Percentiles rank a stretch among this genome's conserved stretches.
These are phyloP conservation scores for Dissostichus mawsoni DNA, from an alignment of 2,113 vertebrate species.

Conservation along the genomic window DNA sequence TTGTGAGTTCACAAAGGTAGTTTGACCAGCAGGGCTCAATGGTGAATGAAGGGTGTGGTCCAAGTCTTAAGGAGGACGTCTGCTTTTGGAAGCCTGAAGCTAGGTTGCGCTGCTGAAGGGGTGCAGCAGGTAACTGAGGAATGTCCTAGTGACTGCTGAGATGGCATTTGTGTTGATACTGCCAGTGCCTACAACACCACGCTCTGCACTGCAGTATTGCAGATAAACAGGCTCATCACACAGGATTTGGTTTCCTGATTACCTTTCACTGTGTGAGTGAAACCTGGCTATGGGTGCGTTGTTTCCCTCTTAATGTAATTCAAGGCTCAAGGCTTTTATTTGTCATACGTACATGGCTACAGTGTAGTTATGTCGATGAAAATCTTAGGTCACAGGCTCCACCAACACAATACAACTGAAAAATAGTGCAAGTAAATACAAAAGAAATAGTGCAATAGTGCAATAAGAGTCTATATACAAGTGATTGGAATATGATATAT, in stretches of 20 bases:
- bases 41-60: constrained; percentile 73
- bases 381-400: too few species aligned
- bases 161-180: constrained; percentile 9
- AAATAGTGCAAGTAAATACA: too few species aligned
- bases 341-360: too few species aligned
- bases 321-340: too few species aligned
- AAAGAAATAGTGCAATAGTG: too few species aligned
- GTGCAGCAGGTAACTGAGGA: constrained; percentile 5
- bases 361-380: too few species aligned
- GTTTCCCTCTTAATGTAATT: constrained; percentile 3
- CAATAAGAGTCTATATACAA: too few species aligned
- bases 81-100: constrained; percentile 7
- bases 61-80: constrained; percentile 21
- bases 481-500: too few species aligned
- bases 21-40: constrained; percentile 35
- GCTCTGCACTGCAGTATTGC: constrained; percentile 17
- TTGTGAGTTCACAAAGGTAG: constrained; percentile 28
- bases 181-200: background rate
- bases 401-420: too few species aligned
- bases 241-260: constrained; percentile 37
- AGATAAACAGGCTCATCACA: constrained; percentile 48
- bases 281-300: constrained; percentile 14
- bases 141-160: constrained; percentile 45
- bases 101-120: constrained; percentile 24
- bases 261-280: constrained; percentile 22